Percentiles rank a stretch among this genome's conserved stretches.
Conservation (phyloP, 2,797 vertebrate species). For the Sebastes cheni region DNA sequence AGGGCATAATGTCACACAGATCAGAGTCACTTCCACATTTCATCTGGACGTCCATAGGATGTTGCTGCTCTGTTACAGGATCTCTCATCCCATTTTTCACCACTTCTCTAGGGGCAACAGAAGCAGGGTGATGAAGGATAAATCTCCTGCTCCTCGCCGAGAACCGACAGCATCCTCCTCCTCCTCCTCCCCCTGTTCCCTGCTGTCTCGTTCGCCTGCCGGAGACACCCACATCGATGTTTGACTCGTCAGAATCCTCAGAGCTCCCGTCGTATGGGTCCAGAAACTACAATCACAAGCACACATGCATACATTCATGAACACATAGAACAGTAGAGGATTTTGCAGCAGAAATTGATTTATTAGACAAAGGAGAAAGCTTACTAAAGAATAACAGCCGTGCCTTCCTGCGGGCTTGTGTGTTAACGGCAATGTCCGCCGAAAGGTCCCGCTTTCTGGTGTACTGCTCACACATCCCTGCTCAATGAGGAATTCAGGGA, state of each 20-base stretch:
- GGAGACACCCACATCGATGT: not conserved
- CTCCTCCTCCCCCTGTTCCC: constrained; percentile 23
- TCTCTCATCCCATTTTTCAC: constrained; percentile 25
- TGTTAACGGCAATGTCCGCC: constrained; percentile 20
- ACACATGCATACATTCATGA: not conserved
- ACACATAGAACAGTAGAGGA: not conserved
- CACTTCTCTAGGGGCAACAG: constrained; percentile 40
- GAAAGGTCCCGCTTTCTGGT: constrained; percentile 56
- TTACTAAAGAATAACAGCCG: constrained; percentile 65
- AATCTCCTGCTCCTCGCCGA: constrained; percentile 49
- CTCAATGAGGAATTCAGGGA: not conserved
- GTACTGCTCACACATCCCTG: constrained; percentile 76
- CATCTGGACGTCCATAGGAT: constrained; percentile 66
- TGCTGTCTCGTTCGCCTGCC: constrained; percentile 52
- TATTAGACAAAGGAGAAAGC: not conserved
- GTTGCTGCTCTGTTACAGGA: constrained; percentile 17
- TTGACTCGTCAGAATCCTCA: constrained; percentile 78
- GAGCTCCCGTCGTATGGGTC: constrained; percentile 88
- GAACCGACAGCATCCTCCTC: constrained; percentile 37
- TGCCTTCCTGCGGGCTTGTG: constrained; percentile 58
- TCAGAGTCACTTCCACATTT: constrained; percentile 64
- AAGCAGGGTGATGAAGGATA: constrained; percentile 30
- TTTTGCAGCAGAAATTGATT: not conserved
- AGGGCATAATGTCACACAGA: constrained; percentile 26
- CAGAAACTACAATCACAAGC: constrained; percentile 74